Evolutionary conservation across 1,140 invertebrate species (phyloP).

Genomic region (Aphis craccivora): DNA sequence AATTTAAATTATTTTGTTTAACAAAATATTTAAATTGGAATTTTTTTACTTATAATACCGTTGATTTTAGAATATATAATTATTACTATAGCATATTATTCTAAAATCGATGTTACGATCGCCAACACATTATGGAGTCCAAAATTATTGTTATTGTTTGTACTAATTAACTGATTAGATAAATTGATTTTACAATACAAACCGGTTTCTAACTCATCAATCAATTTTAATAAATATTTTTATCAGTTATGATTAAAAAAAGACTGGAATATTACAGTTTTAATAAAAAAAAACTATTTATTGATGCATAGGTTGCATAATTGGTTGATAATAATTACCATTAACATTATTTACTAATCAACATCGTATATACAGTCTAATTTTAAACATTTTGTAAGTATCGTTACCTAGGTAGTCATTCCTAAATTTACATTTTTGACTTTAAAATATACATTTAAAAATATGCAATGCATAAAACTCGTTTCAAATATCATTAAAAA

Average conservation of each 20-base stretch:
- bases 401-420: not conserved
- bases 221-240: not conserved
- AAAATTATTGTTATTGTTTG: not conserved
- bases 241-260: not conserved
- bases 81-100: too few relatives aligned
- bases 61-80: too few relatives aligned
- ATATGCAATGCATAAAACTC: too few relatives aligned
- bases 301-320: not conserved
- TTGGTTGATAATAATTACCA: not conserved
- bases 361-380: not conserved
- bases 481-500: too few relatives aligned
- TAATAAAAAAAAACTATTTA: not conserved
- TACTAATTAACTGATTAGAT: not conserved
- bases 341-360: not conserved
- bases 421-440: too few relatives aligned
- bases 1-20: not conserved
- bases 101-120: too few relatives aligned
- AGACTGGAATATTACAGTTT: not conserved
- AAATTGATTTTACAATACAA: not conserved
- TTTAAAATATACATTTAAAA: too few relatives aligned
- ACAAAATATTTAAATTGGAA: too few relatives aligned
- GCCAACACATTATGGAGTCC: not conserved
- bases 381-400: not conserved
- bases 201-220: not conserved
- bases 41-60: too few relatives aligned